Evolutionary conservation across 2,113 vertebrate genomes (phyloP).

Genomic region (Gracilinanus agilis): DNA sequence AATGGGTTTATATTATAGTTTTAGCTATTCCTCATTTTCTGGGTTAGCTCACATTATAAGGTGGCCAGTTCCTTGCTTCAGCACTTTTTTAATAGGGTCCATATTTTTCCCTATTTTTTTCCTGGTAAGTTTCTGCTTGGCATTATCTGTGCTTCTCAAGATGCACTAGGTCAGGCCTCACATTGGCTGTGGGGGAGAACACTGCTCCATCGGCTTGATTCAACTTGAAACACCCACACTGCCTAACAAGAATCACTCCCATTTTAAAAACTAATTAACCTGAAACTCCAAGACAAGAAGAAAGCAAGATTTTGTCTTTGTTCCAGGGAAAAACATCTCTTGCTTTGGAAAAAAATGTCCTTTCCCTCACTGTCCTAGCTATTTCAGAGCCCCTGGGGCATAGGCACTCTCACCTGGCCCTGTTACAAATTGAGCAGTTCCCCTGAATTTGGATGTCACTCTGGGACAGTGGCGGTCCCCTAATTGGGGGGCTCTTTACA

Average conservation of each 20-base stretch:
- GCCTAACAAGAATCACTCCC: not conserved
- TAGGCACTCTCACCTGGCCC: not conserved
- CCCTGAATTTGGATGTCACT: not conserved
- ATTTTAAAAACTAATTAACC: slow-evolving; percentile 13
- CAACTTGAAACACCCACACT: not conserved
- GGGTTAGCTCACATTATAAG: fast-evolving
- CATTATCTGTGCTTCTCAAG: slow-evolving; percentile 28
- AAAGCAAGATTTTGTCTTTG: not conserved
- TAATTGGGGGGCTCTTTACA: not conserved
- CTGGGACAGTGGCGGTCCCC: not conserved
- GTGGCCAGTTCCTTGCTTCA: not conserved
- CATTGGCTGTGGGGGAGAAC: not conserved
- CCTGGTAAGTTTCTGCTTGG: fast-evolving
- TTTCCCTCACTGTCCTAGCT: not conserved
- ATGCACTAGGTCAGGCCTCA: slow-evolving; percentile 27
- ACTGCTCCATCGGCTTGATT: not conserved
- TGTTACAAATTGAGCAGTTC: not conserved
- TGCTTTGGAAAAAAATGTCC: slow-evolving; percentile 15
- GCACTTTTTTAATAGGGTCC: not conserved
- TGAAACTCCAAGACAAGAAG: slow-evolving; percentile 27
- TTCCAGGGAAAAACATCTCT: not conserved
- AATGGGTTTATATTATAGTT: not conserved
- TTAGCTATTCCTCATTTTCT: not conserved
- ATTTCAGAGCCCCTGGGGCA: too few species aligned
- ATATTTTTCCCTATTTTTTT: not conserved